Evolutionary conservation across 92 coral and sea anemone genomes (phyloP).

Genomic region (Palythoa grandiflora): DNA sequence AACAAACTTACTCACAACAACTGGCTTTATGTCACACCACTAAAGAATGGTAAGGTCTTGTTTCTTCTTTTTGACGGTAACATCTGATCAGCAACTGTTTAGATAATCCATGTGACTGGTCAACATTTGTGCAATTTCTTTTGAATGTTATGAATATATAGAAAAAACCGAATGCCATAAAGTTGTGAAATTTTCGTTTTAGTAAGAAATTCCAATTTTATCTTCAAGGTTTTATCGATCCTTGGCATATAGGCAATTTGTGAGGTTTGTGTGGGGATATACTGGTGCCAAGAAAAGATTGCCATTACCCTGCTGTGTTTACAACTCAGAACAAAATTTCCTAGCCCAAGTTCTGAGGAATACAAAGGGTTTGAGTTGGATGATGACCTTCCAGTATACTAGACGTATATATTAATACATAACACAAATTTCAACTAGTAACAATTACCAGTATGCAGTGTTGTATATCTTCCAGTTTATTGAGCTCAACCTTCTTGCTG

Average conservation of each 20-base stretch:
- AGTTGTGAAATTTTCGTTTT: background rate
- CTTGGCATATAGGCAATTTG: slow-evolving; percentile 63
- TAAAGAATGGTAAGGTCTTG: slow-evolving; percentile 48
- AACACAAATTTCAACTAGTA: too few species aligned
- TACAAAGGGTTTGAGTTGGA: slow-evolving; percentile 47
- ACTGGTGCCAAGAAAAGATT: slow-evolving; percentile 41
- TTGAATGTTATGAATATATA: background rate
- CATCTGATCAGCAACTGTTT: background rate
- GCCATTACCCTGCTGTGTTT: slow-evolving; percentile 63
- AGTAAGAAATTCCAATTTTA: background rate
- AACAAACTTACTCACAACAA: slow-evolving; percentile 36
- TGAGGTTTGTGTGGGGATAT: slow-evolving; percentile 56
- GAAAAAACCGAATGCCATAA: background rate
- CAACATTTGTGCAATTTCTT: background rate
- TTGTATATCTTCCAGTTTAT: too few species aligned
- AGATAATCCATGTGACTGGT: background rate
- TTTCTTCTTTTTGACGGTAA: background rate
- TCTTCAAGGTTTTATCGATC: slow-evolving; percentile 50
- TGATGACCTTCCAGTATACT: background rate
- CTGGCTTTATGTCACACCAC: slow-evolving; percentile 43
- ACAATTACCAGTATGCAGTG: too few species aligned
- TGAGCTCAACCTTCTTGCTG: too few species aligned
- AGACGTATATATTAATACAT: too few species aligned
- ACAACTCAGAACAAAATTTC: slow-evolving; percentile 38
- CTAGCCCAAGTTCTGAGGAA: slow-evolving; percentile 15